phyloP scores from a whole-genome alignment of 2,797 vertebrate genomes.

The Gymnocypris eckloni region DNA sequence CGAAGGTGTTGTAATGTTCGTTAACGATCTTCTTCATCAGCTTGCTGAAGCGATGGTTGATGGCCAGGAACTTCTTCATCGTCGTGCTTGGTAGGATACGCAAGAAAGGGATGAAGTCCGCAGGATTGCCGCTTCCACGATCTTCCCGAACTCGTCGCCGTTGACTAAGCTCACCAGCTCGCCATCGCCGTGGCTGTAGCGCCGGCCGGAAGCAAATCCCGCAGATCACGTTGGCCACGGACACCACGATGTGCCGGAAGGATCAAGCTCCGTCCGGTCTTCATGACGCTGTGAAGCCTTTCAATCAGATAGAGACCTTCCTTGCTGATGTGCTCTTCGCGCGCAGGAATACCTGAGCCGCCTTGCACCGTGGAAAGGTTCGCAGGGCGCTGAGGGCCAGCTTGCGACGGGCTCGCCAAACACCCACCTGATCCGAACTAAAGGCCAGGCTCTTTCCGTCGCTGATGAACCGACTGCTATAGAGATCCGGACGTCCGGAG shows the following conservation, averaged over 20 bases:
- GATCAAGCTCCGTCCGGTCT: conserved; percentile 80
- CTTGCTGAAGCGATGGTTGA: conserved; percentile 75
- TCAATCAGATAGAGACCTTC: conserved; percentile 80
- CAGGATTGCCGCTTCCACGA: conserved; percentile 79
- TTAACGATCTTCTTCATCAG: conserved; percentile 82
- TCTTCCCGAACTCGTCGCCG: conserved; percentile 81
- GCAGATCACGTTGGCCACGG: conserved; percentile 89
- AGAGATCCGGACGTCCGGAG: conserved; percentile 84
- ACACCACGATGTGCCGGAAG: conserved; percentile 81
- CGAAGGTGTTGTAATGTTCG: conserved; percentile 85
- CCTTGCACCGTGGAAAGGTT: conserved; percentile 80
- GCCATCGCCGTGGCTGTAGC: conserved; percentile 83
- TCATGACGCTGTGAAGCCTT: conserved; percentile 79
- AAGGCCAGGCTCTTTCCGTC: conserved; percentile 87
- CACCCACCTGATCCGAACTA: conserved; percentile 79
- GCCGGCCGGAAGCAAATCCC: conserved; percentile 90
- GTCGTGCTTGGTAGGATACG: conserved; percentile 80
- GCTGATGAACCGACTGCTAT: conserved; percentile 72
- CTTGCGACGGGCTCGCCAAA: conserved; percentile 85
- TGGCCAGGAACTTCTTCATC: conserved; percentile 78
- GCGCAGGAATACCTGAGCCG: conserved; percentile 77
- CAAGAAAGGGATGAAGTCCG: conserved; percentile 90
- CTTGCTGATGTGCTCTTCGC: conserved; percentile 86
- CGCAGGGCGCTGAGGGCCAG: conserved; percentile 87
- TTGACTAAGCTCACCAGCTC: conserved; percentile 83